Conservation (phyloP, 2,797 vertebrate species). For the Ispidina lecontei region DNA sequence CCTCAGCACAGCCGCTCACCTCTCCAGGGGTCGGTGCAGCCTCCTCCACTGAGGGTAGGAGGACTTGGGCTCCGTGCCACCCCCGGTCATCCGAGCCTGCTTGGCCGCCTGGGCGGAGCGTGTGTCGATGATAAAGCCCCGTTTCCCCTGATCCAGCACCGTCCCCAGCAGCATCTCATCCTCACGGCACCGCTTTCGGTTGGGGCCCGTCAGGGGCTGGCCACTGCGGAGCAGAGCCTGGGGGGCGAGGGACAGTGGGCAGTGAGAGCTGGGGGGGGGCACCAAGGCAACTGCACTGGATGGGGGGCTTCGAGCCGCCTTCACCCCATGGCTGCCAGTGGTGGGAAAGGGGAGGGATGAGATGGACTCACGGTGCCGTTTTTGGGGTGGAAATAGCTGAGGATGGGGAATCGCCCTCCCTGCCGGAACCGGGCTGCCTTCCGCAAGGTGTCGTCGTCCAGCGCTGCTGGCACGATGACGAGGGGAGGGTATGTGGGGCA, state of each 20-base stretch:
- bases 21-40: slow-evolving; percentile 86
- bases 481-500: slow-evolving; percentile 83
- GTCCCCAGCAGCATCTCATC: slow-evolving; percentile 84
- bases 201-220: slow-evolving; percentile 85
- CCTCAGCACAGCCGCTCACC: slow-evolving; percentile 62
- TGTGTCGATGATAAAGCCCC: slow-evolving; percentile 85
- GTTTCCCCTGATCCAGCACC: slow-evolving; percentile 72
- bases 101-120: slow-evolving; percentile 85
- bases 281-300: accelerated
- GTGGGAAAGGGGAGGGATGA: background rate
- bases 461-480: slow-evolving; percentile 79
- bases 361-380: slow-evolving; percentile 79
- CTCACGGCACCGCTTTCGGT: slow-evolving; percentile 83
- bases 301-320: background rate
- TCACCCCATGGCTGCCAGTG: accelerated
- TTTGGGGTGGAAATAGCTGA: slow-evolving; percentile 85
- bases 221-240: slow-evolving; percentile 88
- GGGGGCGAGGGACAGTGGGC: background rate
- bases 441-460: slow-evolving; percentile 74
- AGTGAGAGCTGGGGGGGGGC: background rate
- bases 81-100: slow-evolving; percentile 82
- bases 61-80: slow-evolving; percentile 86
- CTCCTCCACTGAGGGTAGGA: slow-evolving; percentile 83
- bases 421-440: slow-evolving; percentile 84
- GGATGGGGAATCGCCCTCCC: slow-evolving; percentile 85